Base-by-base conservation (phyloP, 2,797 vertebrate species). In the Onychomys torridus region DNA sequence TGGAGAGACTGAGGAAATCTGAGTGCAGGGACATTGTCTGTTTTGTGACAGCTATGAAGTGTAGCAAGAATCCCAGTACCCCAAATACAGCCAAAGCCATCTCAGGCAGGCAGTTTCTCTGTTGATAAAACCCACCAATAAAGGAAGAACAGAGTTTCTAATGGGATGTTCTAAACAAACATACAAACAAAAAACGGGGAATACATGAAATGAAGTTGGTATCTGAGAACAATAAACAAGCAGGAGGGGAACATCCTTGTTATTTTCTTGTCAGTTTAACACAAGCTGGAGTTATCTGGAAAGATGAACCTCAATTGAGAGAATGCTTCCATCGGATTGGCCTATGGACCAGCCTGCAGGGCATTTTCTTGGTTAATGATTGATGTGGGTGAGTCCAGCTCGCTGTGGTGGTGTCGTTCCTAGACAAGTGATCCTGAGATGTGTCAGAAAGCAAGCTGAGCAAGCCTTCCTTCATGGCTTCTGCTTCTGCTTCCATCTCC, bases 81-180 rank as follows among this genome's bases (percentile, higher is more conserved):
- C 69, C n/a, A 59, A 85, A 75, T 2, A 17, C 0, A 93, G 55
- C 37, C 63, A 65, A 86, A 76, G 27, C 46, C 19, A n/a, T 91
- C 79, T 93, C 49, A 43, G 11, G 0, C 19, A 0, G 29, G 25
- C 40, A 19, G 17, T 63, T 81, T 79, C 85, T 59, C 40, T 71
- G 76, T n/a, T 2, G 6, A 86, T 46, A 46, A 32, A 57, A 97
- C 40, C 59, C 5, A 52, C 8, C 55, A 32, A 71, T 3, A 2
- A 21, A 83, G 17, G 87, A 97, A 81, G 61, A 92, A 78, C 79
- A 23, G 21, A 83, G 11, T 61, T 93, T 79, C 55, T 57, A 55
- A 12, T 25, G 69, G 63, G 61, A 89, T 63, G 14, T 81, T 63
- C 25, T 43, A 37, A 83, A 89, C 40, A 65, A 55, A 90, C 13